Percentiles rank a stretch among this genome's conserved stretches.
Evolutionary conservation across 2,888 invertebrate genomes (phyloP).

Genomic region (Gasteruption jaculator): DNA sequence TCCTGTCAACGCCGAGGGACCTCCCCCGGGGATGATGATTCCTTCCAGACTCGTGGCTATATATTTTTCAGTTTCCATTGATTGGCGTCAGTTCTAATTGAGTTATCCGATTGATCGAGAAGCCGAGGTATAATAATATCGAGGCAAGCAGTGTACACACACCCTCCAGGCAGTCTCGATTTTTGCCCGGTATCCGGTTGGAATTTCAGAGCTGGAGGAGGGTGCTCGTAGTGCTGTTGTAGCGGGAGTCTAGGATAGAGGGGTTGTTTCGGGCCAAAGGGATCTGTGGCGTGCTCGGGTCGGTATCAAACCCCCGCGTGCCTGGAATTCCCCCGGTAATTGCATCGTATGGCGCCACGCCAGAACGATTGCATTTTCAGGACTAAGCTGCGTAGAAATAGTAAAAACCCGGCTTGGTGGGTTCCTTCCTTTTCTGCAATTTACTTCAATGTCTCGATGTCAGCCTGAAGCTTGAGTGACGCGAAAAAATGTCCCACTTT

Average conservation of each 20-base stretch:
- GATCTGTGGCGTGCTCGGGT: slow-evolving; percentile 26
- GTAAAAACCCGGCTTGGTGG: slow-evolving; percentile 28
- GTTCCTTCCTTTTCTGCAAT: slow-evolving; percentile 3
- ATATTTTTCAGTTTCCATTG: slow-evolving; percentile 21
- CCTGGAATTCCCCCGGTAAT: slow-evolving; percentile 47
- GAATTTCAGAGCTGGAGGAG: slow-evolving; percentile 31
- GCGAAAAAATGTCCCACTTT: too few species aligned
- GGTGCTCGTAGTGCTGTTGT: slow-evolving; percentile 14
- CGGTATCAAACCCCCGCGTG: slow-evolving; percentile 42
- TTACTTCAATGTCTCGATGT: too few species aligned
- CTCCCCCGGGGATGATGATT: too few species aligned
- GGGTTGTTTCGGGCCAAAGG: slow-evolving; percentile 35
- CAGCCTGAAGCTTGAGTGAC: too few species aligned
- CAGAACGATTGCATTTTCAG: slow-evolving; percentile 41
- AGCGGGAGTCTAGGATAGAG: slow-evolving; percentile 19
- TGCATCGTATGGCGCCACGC: slow-evolving; percentile 41
- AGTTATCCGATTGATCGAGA: slow-evolving; percentile 40
- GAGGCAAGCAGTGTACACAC: slow-evolving; percentile 11
- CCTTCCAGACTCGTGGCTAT: too few species aligned
- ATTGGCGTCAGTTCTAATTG: slow-evolving; percentile 38
- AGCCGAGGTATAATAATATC: slow-evolving; percentile 29
- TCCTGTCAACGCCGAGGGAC: too few species aligned
- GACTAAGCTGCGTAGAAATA: slow-evolving; percentile 29
- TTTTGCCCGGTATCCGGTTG: slow-evolving; percentile 28
- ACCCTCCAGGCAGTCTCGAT: slow-evolving; percentile 25